A percentile compares a stretch with the other conserved stretches of the same genome.
Evolutionary conservation across 2,888 invertebrate genomes (phyloP).

Genomic region (Cephus sareptanus): DNA sequence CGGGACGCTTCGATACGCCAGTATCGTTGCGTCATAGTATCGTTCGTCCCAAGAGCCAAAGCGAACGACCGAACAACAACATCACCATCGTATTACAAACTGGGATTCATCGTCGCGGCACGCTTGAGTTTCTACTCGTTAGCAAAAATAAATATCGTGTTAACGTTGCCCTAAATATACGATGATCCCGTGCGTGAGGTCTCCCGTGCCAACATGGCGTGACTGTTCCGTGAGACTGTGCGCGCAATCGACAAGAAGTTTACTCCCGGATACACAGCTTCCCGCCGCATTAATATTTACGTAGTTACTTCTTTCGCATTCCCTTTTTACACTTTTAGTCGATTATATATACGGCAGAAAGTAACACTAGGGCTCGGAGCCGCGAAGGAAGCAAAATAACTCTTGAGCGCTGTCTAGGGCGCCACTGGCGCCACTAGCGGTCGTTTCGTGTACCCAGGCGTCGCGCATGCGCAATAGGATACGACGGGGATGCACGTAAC

Average conservation of each 20-base stretch:
- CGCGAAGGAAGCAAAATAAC: background rate
- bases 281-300: background rate
- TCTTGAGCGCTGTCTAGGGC: background rate
- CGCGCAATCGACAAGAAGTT: background rate
- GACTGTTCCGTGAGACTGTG: background rate
- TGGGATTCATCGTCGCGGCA: background rate
- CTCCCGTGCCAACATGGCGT: background rate
- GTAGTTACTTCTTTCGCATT: background rate
- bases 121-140: constrained; percentile 35
- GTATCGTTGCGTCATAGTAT: background rate
- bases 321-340: background rate
- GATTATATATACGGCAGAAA: background rate
- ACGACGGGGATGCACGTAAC: background rate
- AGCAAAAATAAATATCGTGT: constrained; percentile 59
- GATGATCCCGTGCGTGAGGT: constrained; percentile 32
- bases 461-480: background rate
- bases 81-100: background rate
- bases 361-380: background rate
- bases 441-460: background rate
- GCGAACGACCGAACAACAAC: background rate
- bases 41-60: background rate
- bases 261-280: background rate
- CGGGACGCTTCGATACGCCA: background rate
- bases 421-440: background rate
- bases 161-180: constrained; percentile 35